phyloP scores from a whole-genome alignment of 2,888 invertebrate genomes.

The Norana najaformis region DNA sequence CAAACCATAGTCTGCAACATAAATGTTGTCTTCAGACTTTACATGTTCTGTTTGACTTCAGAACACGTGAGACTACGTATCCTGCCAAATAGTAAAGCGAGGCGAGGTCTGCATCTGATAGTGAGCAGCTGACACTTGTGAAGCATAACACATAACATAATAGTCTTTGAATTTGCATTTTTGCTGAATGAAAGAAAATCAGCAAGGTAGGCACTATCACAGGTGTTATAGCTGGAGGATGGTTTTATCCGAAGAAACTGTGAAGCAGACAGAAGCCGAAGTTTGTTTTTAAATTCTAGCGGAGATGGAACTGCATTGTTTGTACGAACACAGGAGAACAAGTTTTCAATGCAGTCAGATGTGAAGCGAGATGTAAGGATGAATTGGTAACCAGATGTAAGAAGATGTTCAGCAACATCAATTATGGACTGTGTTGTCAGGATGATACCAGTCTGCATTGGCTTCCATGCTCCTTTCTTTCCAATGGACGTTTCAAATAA shows the following conservation, averaged over 20 bases:
- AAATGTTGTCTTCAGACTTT: neutral
- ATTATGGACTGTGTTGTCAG: neutral
- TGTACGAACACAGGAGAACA: neutral
- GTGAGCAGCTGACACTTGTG: too few species aligned
- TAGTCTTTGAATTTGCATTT: neutral
- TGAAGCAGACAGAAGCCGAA: neutral
- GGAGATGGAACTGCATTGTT: neutral
- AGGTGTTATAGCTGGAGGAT: neutral
- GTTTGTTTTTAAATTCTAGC: conserved; percentile 7
- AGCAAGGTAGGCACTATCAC: neutral
- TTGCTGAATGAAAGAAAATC: neutral
- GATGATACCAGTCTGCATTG: neutral
- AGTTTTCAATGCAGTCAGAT: conserved; percentile 19
- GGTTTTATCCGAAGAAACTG: too few species aligned
- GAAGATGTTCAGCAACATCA: neutral
- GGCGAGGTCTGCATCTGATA: neutral
- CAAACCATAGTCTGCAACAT: neutral
- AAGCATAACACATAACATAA: neutral
- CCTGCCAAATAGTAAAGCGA: neutral
- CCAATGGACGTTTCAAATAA: neutral
- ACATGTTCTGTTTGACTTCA: conserved; percentile 2
- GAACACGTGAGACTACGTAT: neutral
- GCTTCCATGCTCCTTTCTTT: neutral
- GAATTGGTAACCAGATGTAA: neutral
- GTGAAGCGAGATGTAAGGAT: neutral